Conservation (phyloP, 2,113 vertebrate species). For the Nesogale talazaci region DNA sequence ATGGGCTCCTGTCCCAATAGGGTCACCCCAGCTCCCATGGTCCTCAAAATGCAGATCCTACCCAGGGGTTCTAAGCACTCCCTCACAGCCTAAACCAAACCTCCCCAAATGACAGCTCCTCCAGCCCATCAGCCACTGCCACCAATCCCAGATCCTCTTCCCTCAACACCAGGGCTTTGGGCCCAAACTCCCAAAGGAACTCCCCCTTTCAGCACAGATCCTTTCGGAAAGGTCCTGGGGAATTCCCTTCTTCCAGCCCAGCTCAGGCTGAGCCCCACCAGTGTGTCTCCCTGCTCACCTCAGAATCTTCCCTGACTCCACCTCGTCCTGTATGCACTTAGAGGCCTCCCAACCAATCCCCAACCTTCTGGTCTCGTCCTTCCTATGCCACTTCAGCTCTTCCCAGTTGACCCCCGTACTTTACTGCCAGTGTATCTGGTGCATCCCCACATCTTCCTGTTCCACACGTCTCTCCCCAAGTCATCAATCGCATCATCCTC, state of each 20-base stretch:
- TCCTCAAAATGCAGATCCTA: not conserved
- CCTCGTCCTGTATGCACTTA: not conserved
- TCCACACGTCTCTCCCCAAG: not conserved
- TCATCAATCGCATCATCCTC: not conserved
- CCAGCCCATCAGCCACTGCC: not conserved
- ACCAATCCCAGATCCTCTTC: not conserved
- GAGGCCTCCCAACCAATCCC: not conserved
- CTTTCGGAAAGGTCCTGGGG: slow-evolving; percentile 4
- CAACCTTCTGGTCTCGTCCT: not conserved
- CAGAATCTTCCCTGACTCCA: not conserved
- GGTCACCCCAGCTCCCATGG: slow-evolving; percentile 17
- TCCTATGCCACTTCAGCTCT: not conserved
- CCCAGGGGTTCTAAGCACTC: not conserved
- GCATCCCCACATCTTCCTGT: not conserved
- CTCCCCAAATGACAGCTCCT: not conserved
- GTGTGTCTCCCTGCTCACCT: not conserved
- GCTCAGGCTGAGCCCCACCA: not conserved
- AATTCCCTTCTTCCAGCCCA: not conserved
- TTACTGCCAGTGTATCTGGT: not conserved
- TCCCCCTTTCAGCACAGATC: not conserved
- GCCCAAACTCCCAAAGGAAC: slow-evolving; percentile 12
- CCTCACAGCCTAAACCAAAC: not conserved
- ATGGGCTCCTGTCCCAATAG: not conserved
- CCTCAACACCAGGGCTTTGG: not conserved
- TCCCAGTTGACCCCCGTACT: not conserved